phyloP scores from a whole-genome alignment of 2,797 vertebrate genomes.

The Poeciliopsis turneri region DNA sequence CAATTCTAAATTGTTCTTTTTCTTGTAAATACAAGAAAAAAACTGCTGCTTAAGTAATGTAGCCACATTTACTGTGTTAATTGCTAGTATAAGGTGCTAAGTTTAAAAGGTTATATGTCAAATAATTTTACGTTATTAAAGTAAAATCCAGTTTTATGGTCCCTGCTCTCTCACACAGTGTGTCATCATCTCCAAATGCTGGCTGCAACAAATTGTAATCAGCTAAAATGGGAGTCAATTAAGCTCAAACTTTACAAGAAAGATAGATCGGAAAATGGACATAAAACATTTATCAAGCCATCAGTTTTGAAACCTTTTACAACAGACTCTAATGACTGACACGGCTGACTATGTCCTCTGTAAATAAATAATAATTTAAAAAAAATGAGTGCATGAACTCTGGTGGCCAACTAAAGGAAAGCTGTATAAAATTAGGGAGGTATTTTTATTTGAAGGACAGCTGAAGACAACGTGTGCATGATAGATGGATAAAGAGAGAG shows the following conservation, averaged over 20 bases:
- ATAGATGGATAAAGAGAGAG: constrained; percentile 11
- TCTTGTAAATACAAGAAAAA: background rate
- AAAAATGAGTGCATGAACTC: constrained; percentile 6
- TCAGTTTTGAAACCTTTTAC: background rate
- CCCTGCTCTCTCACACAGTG: background rate
- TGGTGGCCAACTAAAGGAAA: constrained; percentile 37
- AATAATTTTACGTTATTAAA: no score
- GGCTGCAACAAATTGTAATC: background rate
- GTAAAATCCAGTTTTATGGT: background rate
- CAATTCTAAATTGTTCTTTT: background rate
- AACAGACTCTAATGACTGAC: constrained; percentile 16
- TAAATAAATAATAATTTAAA: no score
- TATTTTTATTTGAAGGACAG: constrained; percentile 50
- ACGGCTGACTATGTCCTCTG: constrained; percentile 14
- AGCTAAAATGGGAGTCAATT: background rate
- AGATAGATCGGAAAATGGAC: background rate
- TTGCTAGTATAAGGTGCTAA: background rate
- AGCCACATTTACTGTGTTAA: background rate
- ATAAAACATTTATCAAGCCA: background rate
- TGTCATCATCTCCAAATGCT: background rate
- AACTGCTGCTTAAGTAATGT: background rate
- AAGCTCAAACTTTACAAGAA: background rate
- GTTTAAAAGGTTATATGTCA: background rate
- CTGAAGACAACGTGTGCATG: constrained; percentile 37
- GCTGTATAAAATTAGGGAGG: constrained; percentile 17